Evolutionary conservation across 2,888 invertebrate species (phyloP).

Genomic region (Epinotia bilunana): DNA sequence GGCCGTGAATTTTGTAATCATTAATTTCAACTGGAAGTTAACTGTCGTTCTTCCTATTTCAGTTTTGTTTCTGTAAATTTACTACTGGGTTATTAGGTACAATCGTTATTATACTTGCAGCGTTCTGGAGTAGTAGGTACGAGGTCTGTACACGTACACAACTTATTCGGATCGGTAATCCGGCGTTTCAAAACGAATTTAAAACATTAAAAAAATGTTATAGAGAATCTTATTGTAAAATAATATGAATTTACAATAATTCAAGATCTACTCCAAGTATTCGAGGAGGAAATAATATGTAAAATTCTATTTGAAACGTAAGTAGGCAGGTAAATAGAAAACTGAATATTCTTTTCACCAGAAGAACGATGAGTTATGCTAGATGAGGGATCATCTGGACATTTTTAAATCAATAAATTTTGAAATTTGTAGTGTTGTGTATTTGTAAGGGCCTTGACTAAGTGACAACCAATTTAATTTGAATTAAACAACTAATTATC

Average conservation of each 20-base stretch:
- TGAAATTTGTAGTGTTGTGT: too few relatives aligned
- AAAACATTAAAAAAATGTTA: not conserved
- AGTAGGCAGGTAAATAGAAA: too few relatives aligned
- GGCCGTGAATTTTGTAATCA: slow-evolving; percentile 84
- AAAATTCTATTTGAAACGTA: not conserved
- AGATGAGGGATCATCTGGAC: too few relatives aligned
- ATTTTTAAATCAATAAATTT: too few relatives aligned
- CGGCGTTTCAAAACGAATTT: not conserved
- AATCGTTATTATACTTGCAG: slow-evolving; percentile 4
- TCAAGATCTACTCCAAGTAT: not conserved
- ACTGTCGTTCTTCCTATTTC: slow-evolving; percentile 65
- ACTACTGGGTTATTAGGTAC: slow-evolving; percentile 49
- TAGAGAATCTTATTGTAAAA: too few relatives aligned
- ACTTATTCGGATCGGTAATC: not conserved
- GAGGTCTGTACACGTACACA: not conserved
- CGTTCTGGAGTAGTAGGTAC: not conserved
- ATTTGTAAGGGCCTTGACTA: too few relatives aligned
- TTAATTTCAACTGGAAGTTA: slow-evolving; percentile 80
- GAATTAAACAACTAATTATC: too few relatives aligned
- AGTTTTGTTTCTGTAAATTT: slow-evolving; percentile 69
- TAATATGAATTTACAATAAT: too few relatives aligned
- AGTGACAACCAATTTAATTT: too few relatives aligned
- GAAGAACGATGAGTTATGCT: too few relatives aligned
- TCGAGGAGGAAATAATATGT: too few relatives aligned
- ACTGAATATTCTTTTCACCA: too few relatives aligned